Evolutionary conservation across 2,797 vertebrate species (phyloP), one percentile per base, ranked within the genome.

Genomic region (Parotocinclus haroldoi): DNA sequence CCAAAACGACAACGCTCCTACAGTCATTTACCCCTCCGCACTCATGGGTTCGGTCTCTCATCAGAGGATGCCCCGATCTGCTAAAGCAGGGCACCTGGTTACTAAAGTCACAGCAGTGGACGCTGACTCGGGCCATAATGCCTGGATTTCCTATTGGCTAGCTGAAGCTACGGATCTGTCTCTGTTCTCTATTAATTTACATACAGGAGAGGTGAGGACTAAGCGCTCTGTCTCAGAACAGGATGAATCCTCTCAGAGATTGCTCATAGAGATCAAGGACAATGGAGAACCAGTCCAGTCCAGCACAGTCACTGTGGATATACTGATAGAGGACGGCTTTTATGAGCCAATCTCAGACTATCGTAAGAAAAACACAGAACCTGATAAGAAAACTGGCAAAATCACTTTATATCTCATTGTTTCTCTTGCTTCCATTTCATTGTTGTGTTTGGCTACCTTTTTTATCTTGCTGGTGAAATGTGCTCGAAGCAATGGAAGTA

Each of bases 121-220:
- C 74, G 80, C 86, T 2, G 88, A 89, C 64, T 88, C 87, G 51
- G 88, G 88, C 60, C 88, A 89, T 62, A 90, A 90, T 13, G 88
- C 88, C 37, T 90, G 87, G 85, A 77, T 89, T 65, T 86, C 86
- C 10, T 88, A 93, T 80, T 87, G 83, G 63, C 72, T 93, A 72
- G 79, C 82, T 58, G 82, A 85, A 64, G 44, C 72, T 0, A 10
- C 77, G 1, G 87, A 89, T 60, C 50, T 64, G 44, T 68, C 76
- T 50, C 76, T 89, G 54, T 88, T 86, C 76, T 83, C 74, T 44
- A 81, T 88, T 59, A 83, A 83, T 44, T 84, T 56, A 38, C 82
- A 77, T 54, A 85, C 86, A 7, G 86, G 85, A 63, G 85, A 88
- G 77, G 81, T 90, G 63, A 86, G 85, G 73, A 78, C 87, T 50